Base-by-base conservation (phyloP, 1,140 invertebrate genomes). In the Rhyzopertha dominica region DNA sequence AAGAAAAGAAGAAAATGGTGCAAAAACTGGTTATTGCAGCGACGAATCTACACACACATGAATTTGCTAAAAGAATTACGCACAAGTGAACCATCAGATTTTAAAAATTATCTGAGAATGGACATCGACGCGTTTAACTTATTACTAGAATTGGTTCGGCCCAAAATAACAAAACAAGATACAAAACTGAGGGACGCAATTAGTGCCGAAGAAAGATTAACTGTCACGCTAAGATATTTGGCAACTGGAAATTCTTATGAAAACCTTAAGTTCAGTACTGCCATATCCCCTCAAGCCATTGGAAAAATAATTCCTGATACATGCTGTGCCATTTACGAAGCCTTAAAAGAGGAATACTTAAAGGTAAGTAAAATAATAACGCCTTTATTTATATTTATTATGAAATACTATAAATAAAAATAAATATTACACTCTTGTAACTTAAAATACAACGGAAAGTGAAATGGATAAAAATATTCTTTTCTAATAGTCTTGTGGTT, bases 231-330 rank as follows among this genome's bases (percentile, higher is more conserved):
- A 18, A 35, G 22, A 16, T 38, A 19, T 38, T 23, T 26, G 8
- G 32, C 35, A 3, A 46, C 40, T 43, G 16, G 40, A 16, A 31
- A 39, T 17, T 48, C 30, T 28, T 54, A 22, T 25, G 49, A 52
- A 43, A 39, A 54, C 36, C 26, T 48, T 1, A 54, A 53, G 24
- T 54, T 31, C 52, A 34, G 30, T 18, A 47, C 48, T 23, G 24
- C 26, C 17, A 40, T 22, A 19, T 28, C 26, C 9, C 17, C 25
- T 43, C 40, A 43, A 9, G 14, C 26, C 19, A 9, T 43, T 13
- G 40, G 50, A 13, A 12, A 25, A 37, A 48, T 51, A 22, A 51
- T 53, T 28, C 47, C 47, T 4, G 45, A 52, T 29, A 49, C 44
- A 10, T 47, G 47, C 26, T 14, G 40, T n/a, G 40, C 39, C 17